Evolutionary conservation across 2,113 vertebrate species (phyloP).

Genomic region (Lophochroa leadbeateri): DNA sequence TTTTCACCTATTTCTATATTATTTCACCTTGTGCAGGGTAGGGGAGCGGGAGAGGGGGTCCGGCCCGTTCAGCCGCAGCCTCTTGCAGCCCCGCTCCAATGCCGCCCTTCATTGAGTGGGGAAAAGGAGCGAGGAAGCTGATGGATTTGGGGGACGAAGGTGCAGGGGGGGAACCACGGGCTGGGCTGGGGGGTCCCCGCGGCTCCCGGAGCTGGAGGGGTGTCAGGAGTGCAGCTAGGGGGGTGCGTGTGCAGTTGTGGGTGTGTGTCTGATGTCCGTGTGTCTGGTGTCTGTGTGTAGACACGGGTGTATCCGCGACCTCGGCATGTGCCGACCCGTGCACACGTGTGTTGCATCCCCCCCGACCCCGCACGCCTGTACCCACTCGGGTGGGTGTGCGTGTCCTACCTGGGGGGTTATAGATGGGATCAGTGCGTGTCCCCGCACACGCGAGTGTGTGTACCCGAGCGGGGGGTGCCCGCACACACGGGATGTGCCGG

Average conservation of each 20-base stretch:
- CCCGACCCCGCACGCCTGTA: background rate
- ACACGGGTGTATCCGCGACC: background rate
- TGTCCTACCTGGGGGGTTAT: background rate
- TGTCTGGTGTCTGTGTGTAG: background rate
- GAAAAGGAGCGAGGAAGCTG: background rate
- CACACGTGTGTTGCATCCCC: background rate
- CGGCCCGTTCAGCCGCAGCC: background rate
- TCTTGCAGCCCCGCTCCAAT: background rate
- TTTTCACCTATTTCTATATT: background rate
- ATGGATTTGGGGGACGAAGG: background rate
- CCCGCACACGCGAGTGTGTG: background rate
- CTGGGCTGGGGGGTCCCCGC: background rate
- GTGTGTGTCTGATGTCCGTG: background rate
- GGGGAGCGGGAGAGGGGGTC: background rate
- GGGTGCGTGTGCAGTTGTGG: background rate
- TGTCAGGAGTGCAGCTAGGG: background rate
- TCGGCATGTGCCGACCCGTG: background rate
- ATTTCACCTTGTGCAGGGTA: background rate
- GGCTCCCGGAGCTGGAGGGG: background rate
- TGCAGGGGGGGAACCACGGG: background rate
- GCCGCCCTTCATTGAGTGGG: background rate
- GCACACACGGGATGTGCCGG: background rate
- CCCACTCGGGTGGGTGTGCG: background rate
- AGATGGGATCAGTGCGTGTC: accelerated
- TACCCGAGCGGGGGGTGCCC: no score